Conservation (phyloP, 2,797 vertebrate species). For the Cyprinella venusta region DNA sequence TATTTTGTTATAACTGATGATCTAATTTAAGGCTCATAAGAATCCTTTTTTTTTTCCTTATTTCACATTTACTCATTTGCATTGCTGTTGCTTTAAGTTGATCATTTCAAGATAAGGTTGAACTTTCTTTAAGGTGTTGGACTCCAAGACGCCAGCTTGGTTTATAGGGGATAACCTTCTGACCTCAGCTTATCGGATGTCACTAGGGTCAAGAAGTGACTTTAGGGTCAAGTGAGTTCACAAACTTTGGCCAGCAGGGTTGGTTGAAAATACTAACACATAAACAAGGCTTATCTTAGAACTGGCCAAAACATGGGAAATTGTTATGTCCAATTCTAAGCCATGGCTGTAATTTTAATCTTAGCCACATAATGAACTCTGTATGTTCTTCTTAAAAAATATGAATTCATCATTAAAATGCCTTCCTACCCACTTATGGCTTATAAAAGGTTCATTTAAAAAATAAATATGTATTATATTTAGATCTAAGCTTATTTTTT, state of each 20-base stretch:
- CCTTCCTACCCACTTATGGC: no score
- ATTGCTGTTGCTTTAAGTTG: slow-evolving; percentile 2
- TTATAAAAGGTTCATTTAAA: no score
- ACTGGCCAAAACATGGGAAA: background rate
- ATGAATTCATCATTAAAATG: background rate
- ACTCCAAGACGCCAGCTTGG: slow-evolving; percentile 42
- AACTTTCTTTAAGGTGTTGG: slow-evolving; percentile 14
- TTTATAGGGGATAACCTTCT: slow-evolving; percentile 35
- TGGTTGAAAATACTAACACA: slow-evolving; percentile 5
- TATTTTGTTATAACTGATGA: background rate
- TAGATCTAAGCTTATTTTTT: background rate
- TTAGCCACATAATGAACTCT: background rate
- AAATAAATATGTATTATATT: no score
- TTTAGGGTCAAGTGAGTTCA: slow-evolving; percentile 27
- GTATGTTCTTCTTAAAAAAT: no score
- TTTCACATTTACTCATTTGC: background rate
- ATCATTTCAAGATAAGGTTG: background rate
- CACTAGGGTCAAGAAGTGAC: slow-evolving; percentile 29
- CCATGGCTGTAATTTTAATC: background rate
- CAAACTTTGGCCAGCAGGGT: slow-evolving; percentile 10
- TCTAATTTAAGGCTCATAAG: background rate
- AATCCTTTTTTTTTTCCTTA: background rate
- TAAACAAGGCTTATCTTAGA: background rate
- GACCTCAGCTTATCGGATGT: slow-evolving; percentile 43
- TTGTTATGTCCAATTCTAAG: background rate